Base-by-base conservation (phyloP, 2,113 vertebrate species). In the Excalfactoria chinensis region DNA sequence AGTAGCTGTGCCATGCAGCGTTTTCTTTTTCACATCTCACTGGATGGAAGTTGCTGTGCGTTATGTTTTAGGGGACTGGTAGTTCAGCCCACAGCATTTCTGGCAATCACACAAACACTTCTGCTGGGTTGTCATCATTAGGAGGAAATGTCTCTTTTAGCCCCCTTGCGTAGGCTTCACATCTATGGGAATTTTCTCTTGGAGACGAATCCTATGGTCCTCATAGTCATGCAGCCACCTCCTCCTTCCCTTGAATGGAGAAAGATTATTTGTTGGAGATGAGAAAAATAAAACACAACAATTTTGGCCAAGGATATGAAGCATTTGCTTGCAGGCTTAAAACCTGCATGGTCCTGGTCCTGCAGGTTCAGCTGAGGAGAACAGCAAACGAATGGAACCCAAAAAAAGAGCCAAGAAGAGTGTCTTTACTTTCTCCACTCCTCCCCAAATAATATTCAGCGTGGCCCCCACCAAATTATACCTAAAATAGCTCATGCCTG, bases 401-500 rank as follows among this genome's bases (percentile, higher is more conserved):
- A 48, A 62, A 40, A 34, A 35, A 55, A 18, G 2, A 55, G 34
- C 15, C 0, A 2, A 56, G 34, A 62, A 30, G 84, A 91, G 88
- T 32, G 3, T 13, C 69, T 89, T 88, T 79, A 48, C 84, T 95
- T 95, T 96, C 86, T 74, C 73, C 76, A 62, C 56, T 92, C 81
- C 74, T 86, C 82, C 41, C 30, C 68, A 93, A 6, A 34, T 80
- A 7, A 1, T 62, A 91, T 68, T 86, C 84, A 77, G 40, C 66
- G 23, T 60, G 68, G 43, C 56, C 75, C 32, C 35, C 58, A 71
- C 56, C 62, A 95, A 93, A 81, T 64, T 77, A 56, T 22, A 77
- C 89, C 40, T 72, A 93, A 95, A 95, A 96, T 95, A 96, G 76
- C 82, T 95, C 86, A 63, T 46, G 18, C 51, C 56, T 84, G 64